Conservation (phyloP, 1,140 invertebrate species). For the Panulirus ornatus region DNA sequence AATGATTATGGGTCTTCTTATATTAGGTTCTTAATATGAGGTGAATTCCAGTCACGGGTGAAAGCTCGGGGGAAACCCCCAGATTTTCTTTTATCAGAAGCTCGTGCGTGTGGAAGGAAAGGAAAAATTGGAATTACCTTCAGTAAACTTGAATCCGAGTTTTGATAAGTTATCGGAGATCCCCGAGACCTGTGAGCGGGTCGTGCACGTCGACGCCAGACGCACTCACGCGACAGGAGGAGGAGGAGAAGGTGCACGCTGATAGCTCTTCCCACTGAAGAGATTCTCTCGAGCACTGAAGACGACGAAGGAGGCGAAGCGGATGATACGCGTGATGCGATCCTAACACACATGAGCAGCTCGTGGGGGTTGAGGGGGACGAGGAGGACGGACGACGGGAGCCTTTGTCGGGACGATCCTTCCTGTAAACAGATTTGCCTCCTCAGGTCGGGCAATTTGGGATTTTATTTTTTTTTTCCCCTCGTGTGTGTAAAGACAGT, state of each 20-base stretch:
- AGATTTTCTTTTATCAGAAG: no score
- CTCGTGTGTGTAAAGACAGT: constrained; percentile 44
- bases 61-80: neutral
- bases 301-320: constrained; percentile 35
- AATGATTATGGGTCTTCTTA: no score
- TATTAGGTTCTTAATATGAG: no score
- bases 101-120: neutral
- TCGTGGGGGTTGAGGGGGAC: constrained; percentile 8
- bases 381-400: neutral
- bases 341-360: constrained; percentile 39
- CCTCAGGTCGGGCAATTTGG: constrained; percentile 34
- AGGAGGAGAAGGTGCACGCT: neutral
- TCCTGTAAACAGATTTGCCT: constrained; percentile 56
- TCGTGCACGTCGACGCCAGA: neutral
- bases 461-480: no score
- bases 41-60: no score
- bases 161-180: neutral
- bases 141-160: neutral
- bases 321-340: constrained; percentile 27
- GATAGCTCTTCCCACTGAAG: neutral
- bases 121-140: neutral
- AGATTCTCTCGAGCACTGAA: neutral
- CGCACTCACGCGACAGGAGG: neutral
- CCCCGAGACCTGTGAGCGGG: neutral
- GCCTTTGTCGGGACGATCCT: constrained; percentile 42